These are phyloP conservation scores for Narcine bancroftii DNA, from an alignment of 2,113 vertebrate species.

Conservation along the genomic window DNA sequence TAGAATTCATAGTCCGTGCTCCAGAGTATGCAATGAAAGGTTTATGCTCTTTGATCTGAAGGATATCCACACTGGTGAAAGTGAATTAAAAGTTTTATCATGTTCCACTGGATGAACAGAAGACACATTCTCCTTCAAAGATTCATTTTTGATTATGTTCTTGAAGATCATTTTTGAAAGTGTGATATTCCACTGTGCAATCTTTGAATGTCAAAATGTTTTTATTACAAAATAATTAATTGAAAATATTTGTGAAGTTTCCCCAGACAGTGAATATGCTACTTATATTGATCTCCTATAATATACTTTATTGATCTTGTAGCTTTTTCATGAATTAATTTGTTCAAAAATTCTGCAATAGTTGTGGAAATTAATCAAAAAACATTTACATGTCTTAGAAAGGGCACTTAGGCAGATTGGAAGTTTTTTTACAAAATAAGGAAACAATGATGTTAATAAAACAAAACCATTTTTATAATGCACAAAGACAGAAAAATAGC, in stretches of 20 bases:
- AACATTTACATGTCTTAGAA: not conserved
- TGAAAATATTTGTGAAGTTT: not conserved
- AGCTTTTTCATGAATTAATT: not conserved
- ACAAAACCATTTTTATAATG: not conserved
- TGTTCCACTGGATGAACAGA: not conserved
- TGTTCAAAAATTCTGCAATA: not conserved
- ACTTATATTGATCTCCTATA: not conserved
- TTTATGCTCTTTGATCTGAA: not conserved
- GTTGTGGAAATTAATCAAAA: not conserved
- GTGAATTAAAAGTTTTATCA: not conserved
- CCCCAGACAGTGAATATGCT: not conserved
- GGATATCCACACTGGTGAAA: not conserved
- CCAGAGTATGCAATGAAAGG: not conserved
- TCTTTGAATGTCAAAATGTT: not conserved
- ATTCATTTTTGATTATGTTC: not conserved
- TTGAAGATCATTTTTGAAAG: not conserved
- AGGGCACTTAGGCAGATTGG: not conserved
- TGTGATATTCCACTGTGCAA: not conserved
- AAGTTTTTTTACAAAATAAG: not conserved
- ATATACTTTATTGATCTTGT: not conserved
- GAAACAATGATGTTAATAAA: not conserved
- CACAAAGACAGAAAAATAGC: not conserved
- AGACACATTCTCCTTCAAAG: not conserved
- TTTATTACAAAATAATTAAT: not conserved
- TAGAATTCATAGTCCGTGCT: not conserved